A percentile compares a stretch with the other conserved stretches of the same genome.
phyloP scores from a whole-genome alignment of 2,113 vertebrate species.

The Tachycineta bicolor region DNA sequence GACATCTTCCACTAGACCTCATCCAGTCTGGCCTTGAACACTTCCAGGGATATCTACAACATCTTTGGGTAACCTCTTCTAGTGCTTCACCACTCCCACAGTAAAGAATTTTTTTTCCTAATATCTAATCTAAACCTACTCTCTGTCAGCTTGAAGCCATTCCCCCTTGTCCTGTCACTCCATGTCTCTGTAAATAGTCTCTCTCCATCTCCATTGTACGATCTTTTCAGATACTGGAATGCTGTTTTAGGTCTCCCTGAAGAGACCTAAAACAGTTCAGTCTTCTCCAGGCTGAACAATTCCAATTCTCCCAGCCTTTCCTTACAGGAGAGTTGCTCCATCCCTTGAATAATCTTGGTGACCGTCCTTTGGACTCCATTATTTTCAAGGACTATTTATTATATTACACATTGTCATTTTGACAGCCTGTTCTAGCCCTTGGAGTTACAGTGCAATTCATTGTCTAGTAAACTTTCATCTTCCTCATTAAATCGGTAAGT shows the following conservation, averaged over 20 bases:
- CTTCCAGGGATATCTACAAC: not conserved
- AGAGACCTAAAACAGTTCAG: not conserved
- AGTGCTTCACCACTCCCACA: accelerated
- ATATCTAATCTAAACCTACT: not conserved
- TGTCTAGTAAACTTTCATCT: not conserved
- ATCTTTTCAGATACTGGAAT: not conserved
- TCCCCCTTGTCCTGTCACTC: not conserved
- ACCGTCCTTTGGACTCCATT: not conserved
- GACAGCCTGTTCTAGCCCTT: not conserved
- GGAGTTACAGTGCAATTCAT: not conserved
- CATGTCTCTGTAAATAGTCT: not conserved
- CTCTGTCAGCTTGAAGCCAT: not conserved
- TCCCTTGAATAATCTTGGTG: not conserved
- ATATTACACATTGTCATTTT: not conserved
- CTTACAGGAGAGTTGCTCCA: not conserved
- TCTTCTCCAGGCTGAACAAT: not conserved
- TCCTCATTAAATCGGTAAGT: not conserved
- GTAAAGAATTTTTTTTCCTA: not conserved
- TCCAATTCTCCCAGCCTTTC: not conserved
- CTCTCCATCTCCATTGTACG: not conserved
- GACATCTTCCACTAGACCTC: not conserved
- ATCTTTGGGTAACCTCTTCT: not conserved
- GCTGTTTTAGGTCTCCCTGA: not conserved
- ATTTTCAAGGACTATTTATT: not conserved
- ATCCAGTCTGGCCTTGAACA: not conserved